Percentiles rank a stretch among this genome's conserved stretches.
phyloP scores from a whole-genome alignment of 1,140 invertebrate genomes.

The Ceratosolen solmsi region DNA sequence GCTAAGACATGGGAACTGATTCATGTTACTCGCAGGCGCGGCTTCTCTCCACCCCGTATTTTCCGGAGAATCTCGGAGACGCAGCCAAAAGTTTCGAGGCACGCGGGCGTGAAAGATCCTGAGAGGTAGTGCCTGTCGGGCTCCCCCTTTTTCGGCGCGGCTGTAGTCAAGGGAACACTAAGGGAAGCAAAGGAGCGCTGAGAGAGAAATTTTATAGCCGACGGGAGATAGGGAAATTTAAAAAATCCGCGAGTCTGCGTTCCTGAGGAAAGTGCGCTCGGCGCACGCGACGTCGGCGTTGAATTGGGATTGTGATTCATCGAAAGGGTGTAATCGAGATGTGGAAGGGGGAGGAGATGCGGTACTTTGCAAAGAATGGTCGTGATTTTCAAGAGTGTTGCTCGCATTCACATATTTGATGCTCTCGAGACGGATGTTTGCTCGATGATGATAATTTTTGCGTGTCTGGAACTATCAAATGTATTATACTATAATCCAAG shows the following conservation, averaged over 20 bases:
- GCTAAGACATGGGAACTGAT: constrained; percentile 9
- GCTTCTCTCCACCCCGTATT: constrained; percentile 14
- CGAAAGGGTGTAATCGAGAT: constrained; percentile 45
- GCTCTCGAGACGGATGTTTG: not conserved
- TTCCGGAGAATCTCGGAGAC: not conserved
- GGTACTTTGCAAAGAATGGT: constrained; percentile 26
- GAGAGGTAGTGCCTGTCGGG: constrained; percentile 20
- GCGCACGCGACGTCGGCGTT: not conserved
- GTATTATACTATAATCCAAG: too few relatives aligned
- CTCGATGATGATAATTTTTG: not conserved
- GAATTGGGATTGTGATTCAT: constrained; percentile 39
- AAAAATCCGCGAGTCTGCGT: constrained; percentile 42
- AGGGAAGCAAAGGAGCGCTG: too few relatives aligned
- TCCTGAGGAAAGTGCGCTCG: constrained; percentile 2
- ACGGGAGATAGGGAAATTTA: constrained; percentile 42
- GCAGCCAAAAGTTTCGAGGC: constrained; percentile 52
- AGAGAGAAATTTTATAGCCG: constrained; percentile 50
- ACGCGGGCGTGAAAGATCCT: constrained; percentile 54
- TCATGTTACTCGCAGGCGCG: not conserved
- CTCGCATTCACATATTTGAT: constrained; percentile 18
- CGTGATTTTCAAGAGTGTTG: not conserved
- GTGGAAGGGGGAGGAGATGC: not conserved
- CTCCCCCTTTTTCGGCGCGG: constrained; percentile 25
- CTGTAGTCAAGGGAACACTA: constrained; percentile 6
- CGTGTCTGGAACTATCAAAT: not conserved